Percentiles rank a stretch among this genome's conserved stretches.
phyloP scores from a whole-genome alignment of 2,113 vertebrate species.

The Stegostoma tigrinum region DNA sequence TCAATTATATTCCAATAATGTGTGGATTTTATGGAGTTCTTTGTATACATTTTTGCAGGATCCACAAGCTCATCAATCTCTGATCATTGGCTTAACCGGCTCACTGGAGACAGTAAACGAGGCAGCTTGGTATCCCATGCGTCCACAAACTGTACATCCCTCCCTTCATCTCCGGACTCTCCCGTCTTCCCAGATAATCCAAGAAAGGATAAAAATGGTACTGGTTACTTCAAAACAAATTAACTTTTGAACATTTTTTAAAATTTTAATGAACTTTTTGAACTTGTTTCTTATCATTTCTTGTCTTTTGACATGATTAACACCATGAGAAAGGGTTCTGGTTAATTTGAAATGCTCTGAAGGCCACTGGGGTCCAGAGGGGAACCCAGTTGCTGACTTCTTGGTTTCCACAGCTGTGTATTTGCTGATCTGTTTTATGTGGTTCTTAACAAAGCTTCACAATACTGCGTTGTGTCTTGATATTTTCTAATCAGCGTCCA shows the following conservation, averaged over 20 bases:
- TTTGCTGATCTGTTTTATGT: neutral
- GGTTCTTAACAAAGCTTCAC: neutral
- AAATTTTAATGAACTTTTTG: too few relatives aligned
- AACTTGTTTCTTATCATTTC: neutral
- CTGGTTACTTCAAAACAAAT: neutral
- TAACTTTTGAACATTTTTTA: neutral
- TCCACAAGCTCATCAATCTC: slow-evolving; percentile 71
- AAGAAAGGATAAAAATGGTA: slow-evolving; percentile 60
- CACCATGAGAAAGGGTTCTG: neutral
- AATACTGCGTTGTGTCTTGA: neutral
- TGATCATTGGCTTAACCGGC: slow-evolving; percentile 74
- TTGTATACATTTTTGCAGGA: slow-evolving; percentile 50
- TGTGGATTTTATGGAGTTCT: neutral
- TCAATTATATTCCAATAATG: neutral
- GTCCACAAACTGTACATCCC: slow-evolving; percentile 53
- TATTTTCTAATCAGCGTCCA: too few relatives aligned
- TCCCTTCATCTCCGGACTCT: slow-evolving; percentile 54
- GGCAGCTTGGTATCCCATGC: slow-evolving; percentile 58
- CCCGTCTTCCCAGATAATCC: slow-evolving; percentile 52
- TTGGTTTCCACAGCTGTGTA: neutral
- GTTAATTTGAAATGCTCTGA: neutral
- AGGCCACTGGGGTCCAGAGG: neutral
- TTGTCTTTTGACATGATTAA: neutral
- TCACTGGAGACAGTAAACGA: slow-evolving; percentile 55
- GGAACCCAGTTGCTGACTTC: neutral